Base-by-base conservation (phyloP, 1,140 invertebrate genomes). In the Euwallacea similis region DNA sequence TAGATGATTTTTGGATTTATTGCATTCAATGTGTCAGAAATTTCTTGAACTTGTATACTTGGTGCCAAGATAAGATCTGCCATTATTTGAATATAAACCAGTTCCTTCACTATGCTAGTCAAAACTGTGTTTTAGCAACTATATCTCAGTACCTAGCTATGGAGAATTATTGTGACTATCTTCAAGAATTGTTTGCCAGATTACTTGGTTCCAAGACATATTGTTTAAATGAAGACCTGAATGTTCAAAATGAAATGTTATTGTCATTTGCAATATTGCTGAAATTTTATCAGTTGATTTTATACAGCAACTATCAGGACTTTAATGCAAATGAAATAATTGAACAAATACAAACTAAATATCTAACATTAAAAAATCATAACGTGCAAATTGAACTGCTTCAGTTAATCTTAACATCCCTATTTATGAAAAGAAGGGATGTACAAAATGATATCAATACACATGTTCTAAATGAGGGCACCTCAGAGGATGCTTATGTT, bases 341-440 rank as follows among this genome's bases (percentile, higher is more conserved):
- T 33, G 65, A 75, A 50, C 64, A 72, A n/a, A 62, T 76, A n/a
- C 75, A 75, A 74, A 65, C 42, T 42, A 68, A 72, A 67, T 47
- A 78, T 10, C 65, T 76, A 11, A 47, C 63, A n/a, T 66, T 76
- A 21, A 47, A 74, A 42, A 69, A 78, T 63, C 41, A 67, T 11
- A 50, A 54, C 15, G 56, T 79, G 42, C 77, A 79, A 70, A 70
- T 81, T n/a, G 77, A 79, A 61, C 50, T 79, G 43, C 61, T 81
- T 7, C 76, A 80, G 69, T 68, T 79, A 66, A 76, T 80, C 7
- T 81, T 80, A 72, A 68, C 74, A 7, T 60, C 77, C 33, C 63
- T 77, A 6, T 81, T 81, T 64, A 43, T 77, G 65, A 75, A 68
- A 46, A 69, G 13, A 69, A 59, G 42, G 65, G 77, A 71, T 44